Percentiles rank a stretch among this genome's conserved stretches.
phyloP scores from a whole-genome alignment of 2,888 invertebrate genomes.

The Epinotia ramella region DNA sequence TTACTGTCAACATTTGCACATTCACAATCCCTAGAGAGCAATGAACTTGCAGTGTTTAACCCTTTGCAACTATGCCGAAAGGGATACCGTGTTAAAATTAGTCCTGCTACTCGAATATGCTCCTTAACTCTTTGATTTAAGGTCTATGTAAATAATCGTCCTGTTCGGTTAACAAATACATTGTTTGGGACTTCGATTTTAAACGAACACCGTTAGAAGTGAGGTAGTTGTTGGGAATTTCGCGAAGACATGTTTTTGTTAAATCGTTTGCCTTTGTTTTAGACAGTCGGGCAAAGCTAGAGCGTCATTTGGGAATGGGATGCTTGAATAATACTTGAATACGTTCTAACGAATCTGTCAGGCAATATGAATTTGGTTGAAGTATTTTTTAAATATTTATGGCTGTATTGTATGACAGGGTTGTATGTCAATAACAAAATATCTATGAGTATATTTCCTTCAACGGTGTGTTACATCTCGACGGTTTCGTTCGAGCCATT shows the following conservation, averaged over 20 bases:
- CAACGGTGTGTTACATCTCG: too few relatives aligned
- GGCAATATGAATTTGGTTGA: not conserved
- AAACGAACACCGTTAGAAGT: constrained; percentile 8
- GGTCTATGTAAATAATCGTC: not conserved
- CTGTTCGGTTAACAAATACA: not conserved
- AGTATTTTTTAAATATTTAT: too few relatives aligned
- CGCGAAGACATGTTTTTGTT: not conserved
- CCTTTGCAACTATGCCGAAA: constrained; percentile 64
- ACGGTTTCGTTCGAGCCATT: too few relatives aligned
- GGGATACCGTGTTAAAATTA: constrained; percentile 63
- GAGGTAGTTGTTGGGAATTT: constrained; percentile 20
- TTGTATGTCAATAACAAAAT: too few relatives aligned
- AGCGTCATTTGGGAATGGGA: not conserved
- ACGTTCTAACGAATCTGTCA: not conserved
- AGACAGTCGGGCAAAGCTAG: not conserved
- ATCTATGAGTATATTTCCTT: too few relatives aligned
- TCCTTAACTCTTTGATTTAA: not conserved
- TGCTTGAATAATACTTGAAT: not conserved
- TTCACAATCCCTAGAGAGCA: constrained; percentile 67
- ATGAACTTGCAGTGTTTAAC: constrained; percentile 63
- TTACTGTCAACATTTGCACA: constrained; percentile 67
- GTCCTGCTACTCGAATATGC: constrained; percentile 52
- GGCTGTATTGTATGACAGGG: too few relatives aligned
- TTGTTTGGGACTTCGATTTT: constrained; percentile 19
- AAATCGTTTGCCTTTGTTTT: constrained; percentile 7